Percentiles rank a stretch among this genome's conserved stretches.
phyloP scores from a whole-genome alignment of 1,140 invertebrate species.

The Lethrus apterus region DNA sequence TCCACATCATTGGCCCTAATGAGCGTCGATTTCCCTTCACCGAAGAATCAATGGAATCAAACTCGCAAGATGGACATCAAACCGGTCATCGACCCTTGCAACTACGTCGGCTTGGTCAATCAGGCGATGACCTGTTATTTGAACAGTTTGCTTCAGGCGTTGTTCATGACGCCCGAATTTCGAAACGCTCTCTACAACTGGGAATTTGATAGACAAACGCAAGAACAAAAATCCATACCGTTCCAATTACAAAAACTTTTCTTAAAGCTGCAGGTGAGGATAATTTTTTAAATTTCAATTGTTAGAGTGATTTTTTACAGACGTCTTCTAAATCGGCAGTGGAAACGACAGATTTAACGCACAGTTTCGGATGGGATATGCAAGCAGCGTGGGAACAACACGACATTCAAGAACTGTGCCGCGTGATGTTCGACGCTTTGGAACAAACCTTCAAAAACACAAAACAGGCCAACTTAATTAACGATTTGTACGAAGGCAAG shows the following conservation, averaged over 20 bases:
- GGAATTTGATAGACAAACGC: constrained; percentile 66
- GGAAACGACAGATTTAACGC: constrained; percentile 82
- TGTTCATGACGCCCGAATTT: constrained; percentile 95
- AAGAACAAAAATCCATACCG: constrained; percentile 68
- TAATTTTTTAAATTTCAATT: background rate
- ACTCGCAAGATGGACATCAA: constrained; percentile 1
- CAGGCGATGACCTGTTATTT: constrained; percentile 94
- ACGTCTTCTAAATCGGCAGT: constrained; percentile 67
- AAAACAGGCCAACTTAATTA: constrained; percentile 76
- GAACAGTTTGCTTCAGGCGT: constrained; percentile 81
- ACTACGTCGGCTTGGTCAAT: constrained; percentile 83
- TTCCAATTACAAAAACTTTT: constrained; percentile 86
- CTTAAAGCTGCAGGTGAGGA: constrained; percentile 68
- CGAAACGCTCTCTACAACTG: constrained; percentile 84
- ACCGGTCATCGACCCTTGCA: constrained; percentile 30
- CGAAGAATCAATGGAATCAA: constrained; percentile 6
- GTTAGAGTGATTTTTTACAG: constrained; percentile 45
- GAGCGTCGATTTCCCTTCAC: constrained; percentile 13
- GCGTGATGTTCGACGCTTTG: constrained; percentile 88
- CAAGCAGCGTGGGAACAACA: constrained; percentile 90
- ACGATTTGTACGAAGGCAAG: constrained; percentile 64
- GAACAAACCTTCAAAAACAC: constrained; percentile 82
- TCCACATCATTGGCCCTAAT: constrained; percentile 16
- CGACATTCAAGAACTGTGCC: constrained; percentile 85
- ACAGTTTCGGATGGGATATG: constrained; percentile 87